phyloP scores from a whole-genome alignment of 2,888 invertebrate genomes.

The Papilio protenor region DNA sequence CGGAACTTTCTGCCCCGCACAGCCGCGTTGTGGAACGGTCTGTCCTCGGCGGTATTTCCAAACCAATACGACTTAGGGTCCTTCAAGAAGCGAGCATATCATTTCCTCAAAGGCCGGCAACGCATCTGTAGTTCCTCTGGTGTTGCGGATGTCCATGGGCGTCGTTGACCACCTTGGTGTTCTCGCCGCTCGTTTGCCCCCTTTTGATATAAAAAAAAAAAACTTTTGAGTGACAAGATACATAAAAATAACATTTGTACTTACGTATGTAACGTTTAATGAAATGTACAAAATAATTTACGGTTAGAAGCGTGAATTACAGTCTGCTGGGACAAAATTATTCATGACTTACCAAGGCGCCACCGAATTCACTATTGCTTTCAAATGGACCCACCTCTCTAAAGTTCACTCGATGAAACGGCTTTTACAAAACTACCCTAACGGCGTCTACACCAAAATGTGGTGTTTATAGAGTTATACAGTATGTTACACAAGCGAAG shows the following conservation, averaged over 20 bases:
- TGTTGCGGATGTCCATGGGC: too few species aligned
- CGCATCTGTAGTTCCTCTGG: too few species aligned
- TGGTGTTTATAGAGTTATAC: not conserved
- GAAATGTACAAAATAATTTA: constrained; percentile 40
- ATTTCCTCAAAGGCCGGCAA: too few species aligned
- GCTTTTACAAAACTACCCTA: constrained; percentile 11
- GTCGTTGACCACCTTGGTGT: too few species aligned
- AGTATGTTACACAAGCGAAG: too few species aligned
- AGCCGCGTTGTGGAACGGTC: too few species aligned
- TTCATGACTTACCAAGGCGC: constrained; percentile 56
- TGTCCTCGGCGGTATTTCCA: too few species aligned
- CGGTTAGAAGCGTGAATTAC: constrained; percentile 44
- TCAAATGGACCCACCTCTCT: constrained; percentile 2
- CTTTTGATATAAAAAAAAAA: too few species aligned
- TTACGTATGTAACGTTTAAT: not conserved
- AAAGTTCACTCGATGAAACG: constrained; percentile 24
- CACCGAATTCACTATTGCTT: constrained; percentile 18
- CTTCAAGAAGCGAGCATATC: too few species aligned
- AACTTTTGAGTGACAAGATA: not conserved
- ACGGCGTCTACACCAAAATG: not conserved
- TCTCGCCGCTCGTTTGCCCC: too few species aligned
- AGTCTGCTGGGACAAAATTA: constrained; percentile 57
- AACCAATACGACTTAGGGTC: too few species aligned
- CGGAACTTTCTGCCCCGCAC: too few species aligned
- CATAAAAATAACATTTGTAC: not conserved